phyloP scores from a whole-genome alignment of 1,140 invertebrate species.

The Saccostrea cuccullata region DNA sequence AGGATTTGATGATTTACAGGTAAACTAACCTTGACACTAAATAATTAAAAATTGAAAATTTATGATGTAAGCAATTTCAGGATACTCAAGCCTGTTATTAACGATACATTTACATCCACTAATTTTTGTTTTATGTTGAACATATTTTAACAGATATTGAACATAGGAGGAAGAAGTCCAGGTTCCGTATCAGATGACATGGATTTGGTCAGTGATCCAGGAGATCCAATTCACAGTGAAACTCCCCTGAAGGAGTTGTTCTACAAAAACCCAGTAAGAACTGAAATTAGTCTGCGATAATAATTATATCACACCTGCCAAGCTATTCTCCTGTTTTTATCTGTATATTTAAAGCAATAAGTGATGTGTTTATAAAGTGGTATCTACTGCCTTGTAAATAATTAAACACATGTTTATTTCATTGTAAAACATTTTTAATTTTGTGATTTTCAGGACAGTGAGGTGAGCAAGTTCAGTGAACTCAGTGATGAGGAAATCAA shows the following conservation, averaged over 20 bases:
- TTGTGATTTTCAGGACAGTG: constrained; percentile 59
- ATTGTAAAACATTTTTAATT: background rate
- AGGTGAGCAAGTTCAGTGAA: constrained; percentile 61
- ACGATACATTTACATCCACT: background rate
- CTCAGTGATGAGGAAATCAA: constrained; percentile 62
- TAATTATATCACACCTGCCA: background rate
- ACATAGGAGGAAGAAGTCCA: constrained; percentile 68
- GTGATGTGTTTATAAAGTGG: too few species aligned
- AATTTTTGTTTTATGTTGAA: background rate
- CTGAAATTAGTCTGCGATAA: background rate
- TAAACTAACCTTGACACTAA: constrained; percentile 33
- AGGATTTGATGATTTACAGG: constrained; percentile 66
- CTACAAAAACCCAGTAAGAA: constrained; percentile 71
- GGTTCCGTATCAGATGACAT: constrained; percentile 68
- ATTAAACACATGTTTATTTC: too few species aligned
- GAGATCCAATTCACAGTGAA: constrained; percentile 73
- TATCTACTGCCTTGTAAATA: too few species aligned
- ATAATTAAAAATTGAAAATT: background rate
- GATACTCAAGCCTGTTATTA: background rate
- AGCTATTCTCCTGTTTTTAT: background rate
- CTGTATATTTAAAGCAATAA: too few species aligned
- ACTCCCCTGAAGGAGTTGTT: constrained; percentile 75
- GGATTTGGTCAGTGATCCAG: constrained; percentile 67
- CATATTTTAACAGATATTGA: constrained; percentile 60
- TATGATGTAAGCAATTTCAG: background rate